Evolutionary conservation across 2,888 invertebrate species (phyloP).

Genomic region (Rhingia campestris): DNA sequence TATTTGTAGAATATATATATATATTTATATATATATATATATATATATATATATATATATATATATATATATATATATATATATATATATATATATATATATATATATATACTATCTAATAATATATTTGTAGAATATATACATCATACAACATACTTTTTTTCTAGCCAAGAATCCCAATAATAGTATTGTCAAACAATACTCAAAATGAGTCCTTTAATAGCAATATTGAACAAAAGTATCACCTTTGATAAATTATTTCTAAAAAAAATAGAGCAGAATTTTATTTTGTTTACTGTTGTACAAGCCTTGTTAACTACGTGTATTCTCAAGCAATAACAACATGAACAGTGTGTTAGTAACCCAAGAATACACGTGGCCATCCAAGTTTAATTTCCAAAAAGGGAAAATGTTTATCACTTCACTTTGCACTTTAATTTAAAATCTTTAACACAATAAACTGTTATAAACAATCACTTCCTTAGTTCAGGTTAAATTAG

Average conservation of each 20-base stretch:
- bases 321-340: constrained; percentile 99
- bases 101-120: too few species aligned
- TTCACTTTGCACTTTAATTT: constrained; percentile 12
- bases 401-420: constrained; percentile 3
- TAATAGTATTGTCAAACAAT: too few species aligned
- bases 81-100: too few species aligned
- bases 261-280: neutral
- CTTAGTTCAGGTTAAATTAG: neutral
- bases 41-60: too few species aligned
- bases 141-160: too few species aligned
- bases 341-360: constrained; percentile 96
- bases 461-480: neutral
- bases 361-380: constrained; percentile 99
- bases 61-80: too few species aligned
- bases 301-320: constrained; percentile 92
- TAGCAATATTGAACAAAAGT: neutral
- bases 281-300: constrained; percentile 73
- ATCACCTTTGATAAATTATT: neutral
- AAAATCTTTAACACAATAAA: neutral
- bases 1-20: too few species aligned
- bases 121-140: too few species aligned
- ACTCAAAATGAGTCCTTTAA: neutral
- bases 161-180: too few species aligned
- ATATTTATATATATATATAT: too few species aligned
- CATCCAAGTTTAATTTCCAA: constrained; percentile 86